phyloP scores from a whole-genome alignment of 64 coral and sea anemone genomes.

The Actinia equina region DNA sequence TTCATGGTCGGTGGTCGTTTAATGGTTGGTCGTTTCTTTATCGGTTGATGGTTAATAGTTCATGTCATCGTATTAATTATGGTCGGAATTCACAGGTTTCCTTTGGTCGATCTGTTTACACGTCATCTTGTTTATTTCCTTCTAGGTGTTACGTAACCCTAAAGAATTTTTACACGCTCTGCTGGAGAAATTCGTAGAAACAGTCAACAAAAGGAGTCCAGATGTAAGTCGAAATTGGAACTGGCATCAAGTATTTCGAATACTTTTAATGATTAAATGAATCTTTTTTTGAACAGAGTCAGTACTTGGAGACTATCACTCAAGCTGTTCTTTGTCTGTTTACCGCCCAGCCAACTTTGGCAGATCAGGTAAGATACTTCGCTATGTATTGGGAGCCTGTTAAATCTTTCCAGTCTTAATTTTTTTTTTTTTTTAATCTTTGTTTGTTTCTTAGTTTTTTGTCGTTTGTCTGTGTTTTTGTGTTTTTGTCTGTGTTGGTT shows the following conservation, averaged over 20 bases:
- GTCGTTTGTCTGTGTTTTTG: too few relatives aligned
- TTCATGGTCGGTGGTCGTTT: too few relatives aligned
- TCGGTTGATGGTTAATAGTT: too few relatives aligned
- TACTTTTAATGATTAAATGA: background rate
- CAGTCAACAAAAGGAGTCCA: constrained; percentile 41
- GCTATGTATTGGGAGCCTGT: background rate
- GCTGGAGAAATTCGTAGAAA: constrained; percentile 79
- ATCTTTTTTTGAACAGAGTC: constrained; percentile 37
- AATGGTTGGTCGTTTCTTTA: too few relatives aligned
- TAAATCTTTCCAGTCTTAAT: too few relatives aligned
- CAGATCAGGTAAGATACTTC: constrained; percentile 65
- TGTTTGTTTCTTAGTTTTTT: background rate
- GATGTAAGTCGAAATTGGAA: constrained; percentile 46
- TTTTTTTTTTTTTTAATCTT: too few relatives aligned
- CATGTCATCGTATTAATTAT: too few relatives aligned
- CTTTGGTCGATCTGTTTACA: too few relatives aligned
- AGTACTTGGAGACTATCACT: constrained; percentile 76
- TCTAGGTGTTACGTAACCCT: constrained; percentile 85
- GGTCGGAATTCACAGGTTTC: too few relatives aligned
- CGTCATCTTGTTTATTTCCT: background rate
- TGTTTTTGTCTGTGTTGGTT: too few relatives aligned
- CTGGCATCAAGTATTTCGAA: too few relatives aligned
- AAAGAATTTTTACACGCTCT: constrained; percentile 86
- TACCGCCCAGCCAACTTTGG: constrained; percentile 74
- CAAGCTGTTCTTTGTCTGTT: constrained; percentile 87